Conservation (phyloP, 2,797 vertebrate species). For the Tokudaia muenninki region DNA sequence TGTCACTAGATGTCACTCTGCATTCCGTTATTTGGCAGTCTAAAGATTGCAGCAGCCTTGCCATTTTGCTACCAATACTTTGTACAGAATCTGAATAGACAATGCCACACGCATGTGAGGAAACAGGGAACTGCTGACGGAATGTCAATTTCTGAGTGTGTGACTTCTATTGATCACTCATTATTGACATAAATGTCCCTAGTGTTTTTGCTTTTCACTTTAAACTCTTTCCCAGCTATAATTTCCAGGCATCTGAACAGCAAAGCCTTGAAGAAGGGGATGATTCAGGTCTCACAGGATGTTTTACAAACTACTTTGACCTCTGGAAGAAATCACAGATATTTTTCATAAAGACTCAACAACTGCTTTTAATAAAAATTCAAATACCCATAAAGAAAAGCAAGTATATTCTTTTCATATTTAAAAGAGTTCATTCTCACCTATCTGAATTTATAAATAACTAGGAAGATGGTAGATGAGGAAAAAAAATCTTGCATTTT, state of each 20-base stretch:
- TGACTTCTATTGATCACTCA: constrained; percentile 91
- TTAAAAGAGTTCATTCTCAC: constrained; percentile 79
- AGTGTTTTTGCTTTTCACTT: constrained; percentile 88
- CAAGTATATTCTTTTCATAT: constrained; percentile 75
- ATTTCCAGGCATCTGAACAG: constrained; percentile 87
- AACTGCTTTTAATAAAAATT: constrained; percentile 87
- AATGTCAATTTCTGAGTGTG: constrained; percentile 90
- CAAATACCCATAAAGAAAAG: constrained; percentile 76
- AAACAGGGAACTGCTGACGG: constrained; percentile 88
- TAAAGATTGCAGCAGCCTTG: constrained; percentile 84
- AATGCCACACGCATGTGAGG: constrained; percentile 89
- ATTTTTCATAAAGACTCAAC: constrained; percentile 86
- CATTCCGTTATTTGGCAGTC: constrained; percentile 86
- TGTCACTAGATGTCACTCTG: constrained; percentile 90
- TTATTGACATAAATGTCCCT: constrained; percentile 92
- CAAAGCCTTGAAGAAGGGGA: constrained; percentile 85
- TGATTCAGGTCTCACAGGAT: constrained; percentile 88
- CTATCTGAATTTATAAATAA: constrained; percentile 74
- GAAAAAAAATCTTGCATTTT: constrained; percentile 74
- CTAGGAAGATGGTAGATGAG: constrained; percentile 71
- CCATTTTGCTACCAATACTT: constrained; percentile 79
- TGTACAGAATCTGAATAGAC: constrained; percentile 82
- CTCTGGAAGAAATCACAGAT: constrained; percentile 86
- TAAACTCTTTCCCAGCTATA: constrained; percentile 90
- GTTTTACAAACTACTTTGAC: constrained; percentile 89